These are phyloP conservation scores for Coluber constrictor DNA, from an alignment of 2,797 vertebrate species.

Conservation along the genomic window DNA sequence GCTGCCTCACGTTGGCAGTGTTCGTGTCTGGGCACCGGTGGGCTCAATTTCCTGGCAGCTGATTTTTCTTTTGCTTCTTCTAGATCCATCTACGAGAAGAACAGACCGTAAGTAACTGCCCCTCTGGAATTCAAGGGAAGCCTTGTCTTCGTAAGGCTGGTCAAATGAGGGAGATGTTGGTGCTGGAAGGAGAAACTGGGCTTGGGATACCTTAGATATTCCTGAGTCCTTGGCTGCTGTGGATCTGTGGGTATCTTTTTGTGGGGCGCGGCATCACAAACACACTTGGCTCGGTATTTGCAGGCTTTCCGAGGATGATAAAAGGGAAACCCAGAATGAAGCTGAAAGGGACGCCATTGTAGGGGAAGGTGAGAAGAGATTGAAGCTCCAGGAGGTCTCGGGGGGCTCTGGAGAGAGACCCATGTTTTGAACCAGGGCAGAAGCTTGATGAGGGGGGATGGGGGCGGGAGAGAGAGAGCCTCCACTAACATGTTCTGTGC, in stretches of 20 bases:
- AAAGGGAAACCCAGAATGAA: background rate
- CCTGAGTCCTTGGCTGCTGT: too few species aligned
- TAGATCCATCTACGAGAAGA: background rate
- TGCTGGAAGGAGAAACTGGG: background rate
- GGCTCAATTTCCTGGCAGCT: too few species aligned
- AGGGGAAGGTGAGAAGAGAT: background rate
- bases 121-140: too few species aligned
- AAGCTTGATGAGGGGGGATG: rapidly evolving
- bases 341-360: too few species aligned
- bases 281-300: background rate
- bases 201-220: background rate
- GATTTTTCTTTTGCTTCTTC: background rate
- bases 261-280: too few species aligned
- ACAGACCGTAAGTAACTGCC: background rate
- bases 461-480: rapidly evolving
- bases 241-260: background rate
- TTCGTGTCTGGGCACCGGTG: background rate
- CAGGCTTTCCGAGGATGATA: background rate
- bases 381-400: background rate
- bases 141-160: background rate
- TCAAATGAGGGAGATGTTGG: background rate
- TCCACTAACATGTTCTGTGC: too few species aligned
- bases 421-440: background rate
- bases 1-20: background rate
- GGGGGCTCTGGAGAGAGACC: background rate